Conservation (phyloP, 2,888 invertebrate genomes). For the Hecatera dysodea region DNA sequence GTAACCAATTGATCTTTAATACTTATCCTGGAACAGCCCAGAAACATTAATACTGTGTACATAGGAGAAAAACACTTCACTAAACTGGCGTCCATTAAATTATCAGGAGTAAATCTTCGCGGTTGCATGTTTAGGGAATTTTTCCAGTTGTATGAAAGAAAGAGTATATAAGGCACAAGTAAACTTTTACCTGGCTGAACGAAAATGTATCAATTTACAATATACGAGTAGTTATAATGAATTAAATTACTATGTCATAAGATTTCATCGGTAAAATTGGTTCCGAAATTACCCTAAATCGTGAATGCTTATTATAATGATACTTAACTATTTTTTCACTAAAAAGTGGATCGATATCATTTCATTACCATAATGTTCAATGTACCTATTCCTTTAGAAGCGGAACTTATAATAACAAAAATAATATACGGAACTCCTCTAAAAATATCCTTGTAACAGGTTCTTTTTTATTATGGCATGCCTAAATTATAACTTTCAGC, state of each 20-base stretch:
- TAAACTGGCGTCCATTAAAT: constrained; percentile 43
- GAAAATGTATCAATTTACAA: constrained; percentile 2
- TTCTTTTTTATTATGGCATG: neutral
- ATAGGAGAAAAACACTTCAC: constrained; percentile 66
- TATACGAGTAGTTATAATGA: neutral
- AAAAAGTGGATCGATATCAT: neutral
- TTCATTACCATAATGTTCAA: constrained; percentile 25
- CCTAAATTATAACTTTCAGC: neutral
- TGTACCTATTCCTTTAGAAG: neutral
- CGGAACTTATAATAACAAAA: neutral
- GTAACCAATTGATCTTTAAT: constrained; percentile 62
- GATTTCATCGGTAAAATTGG: constrained; percentile 32
- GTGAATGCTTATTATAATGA: neutral
- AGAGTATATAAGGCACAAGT: constrained; percentile 12
- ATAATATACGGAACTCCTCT: neutral
- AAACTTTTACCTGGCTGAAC: constrained; percentile 1
- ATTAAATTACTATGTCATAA: neutral
- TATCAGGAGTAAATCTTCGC: neutral
- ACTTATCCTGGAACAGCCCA: constrained; percentile 65
- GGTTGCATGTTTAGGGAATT: constrained; percentile 15
- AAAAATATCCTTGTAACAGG: neutral
- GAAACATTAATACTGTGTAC: constrained; percentile 58
- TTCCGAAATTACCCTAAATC: constrained; percentile 17
- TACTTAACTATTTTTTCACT: too few species aligned
- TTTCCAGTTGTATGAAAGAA: neutral